Percentiles rank a stretch among this genome's conserved stretches.
Evolutionary conservation across 1,140 invertebrate species (phyloP).

Genomic region (Drosophila suzukii): DNA sequence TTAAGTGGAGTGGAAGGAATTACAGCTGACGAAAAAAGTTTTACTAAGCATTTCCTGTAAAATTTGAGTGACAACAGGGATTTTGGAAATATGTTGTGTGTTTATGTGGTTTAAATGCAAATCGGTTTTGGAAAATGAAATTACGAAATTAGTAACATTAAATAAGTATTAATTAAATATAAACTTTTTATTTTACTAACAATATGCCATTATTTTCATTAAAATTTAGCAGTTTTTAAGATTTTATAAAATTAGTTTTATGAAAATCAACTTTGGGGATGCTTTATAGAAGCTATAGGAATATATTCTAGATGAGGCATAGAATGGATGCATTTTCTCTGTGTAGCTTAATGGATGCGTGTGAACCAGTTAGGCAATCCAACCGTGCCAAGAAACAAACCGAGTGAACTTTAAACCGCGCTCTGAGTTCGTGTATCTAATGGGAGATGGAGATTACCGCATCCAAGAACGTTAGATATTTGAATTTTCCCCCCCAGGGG

Average conservation of each 20-base stretch:
- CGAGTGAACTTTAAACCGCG: constrained; percentile 29
- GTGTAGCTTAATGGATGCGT: constrained; percentile 27
- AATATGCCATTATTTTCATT: too few species aligned
- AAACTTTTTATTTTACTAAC: too few species aligned
- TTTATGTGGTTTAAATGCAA: neutral
- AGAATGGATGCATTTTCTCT: neutral
- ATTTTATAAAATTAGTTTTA: too few species aligned
- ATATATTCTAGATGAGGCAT: neutral
- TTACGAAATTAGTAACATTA: too few species aligned
- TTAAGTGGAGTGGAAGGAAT: constrained; percentile 55
- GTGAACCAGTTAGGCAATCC: constrained; percentile 19
- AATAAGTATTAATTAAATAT: too few species aligned
- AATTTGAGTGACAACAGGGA: neutral
- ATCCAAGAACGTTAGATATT: constrained; percentile 94
- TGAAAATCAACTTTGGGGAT: neutral
- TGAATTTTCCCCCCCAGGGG: constrained; percentile 91
- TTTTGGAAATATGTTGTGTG: neutral
- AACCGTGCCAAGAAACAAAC: constrained; percentile 6
- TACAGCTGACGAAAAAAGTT: constrained; percentile 26
- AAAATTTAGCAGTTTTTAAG: too few species aligned
- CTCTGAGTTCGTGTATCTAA: constrained; percentile 8
- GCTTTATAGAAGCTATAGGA: neutral
- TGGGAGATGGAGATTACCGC: constrained; percentile 87
- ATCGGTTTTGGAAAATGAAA: neutral
- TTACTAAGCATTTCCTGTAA: neutral